Base-by-base conservation (phyloP, 2,113 vertebrate species). In the Tetraodon nigroviridis region DNA sequence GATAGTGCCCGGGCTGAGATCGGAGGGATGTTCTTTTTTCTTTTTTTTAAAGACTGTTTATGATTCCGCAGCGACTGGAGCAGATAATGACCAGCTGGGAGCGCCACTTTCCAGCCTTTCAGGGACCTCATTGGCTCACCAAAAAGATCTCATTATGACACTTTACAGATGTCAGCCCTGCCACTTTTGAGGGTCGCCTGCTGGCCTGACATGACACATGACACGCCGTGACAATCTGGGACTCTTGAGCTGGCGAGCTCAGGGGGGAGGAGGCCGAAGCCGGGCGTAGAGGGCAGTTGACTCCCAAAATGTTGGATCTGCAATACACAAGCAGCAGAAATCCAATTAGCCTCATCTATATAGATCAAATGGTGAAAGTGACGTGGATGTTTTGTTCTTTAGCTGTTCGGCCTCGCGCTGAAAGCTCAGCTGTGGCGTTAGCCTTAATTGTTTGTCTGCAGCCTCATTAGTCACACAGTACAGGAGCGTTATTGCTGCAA, bases 101-200 rank as follows among this genome's bases (percentile, higher is more conserved):
- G 76, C 74, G 64, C 75, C 79, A 49, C 75, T 81, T 67, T 58
- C 58, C 18, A 37, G 71, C 59, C 67, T 82, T 75, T 76, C 58
- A 0, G 74, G 78, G 77, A 80, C 71, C 50, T 76, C 79, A 42
- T 69, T 74, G 85, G 81, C 73, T 61, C 75, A 61, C 69, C 69
- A 80, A 70, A 83, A 75, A 72, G 71, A 75, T 69, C 80, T 84
- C 83, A 80, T 87, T 82, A 83, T 80, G 79, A 59, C 80, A 79
- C 72, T 81, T 88, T 84, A 84, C 82, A 89, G 84, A 82, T 88
- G 86, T 85, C 76, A 80, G 73, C 83, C 71, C 81, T 71, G 73
- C 67, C 67, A 62, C 80, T 76, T 58, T 73, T 61, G 75, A 77
- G 66, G 37, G 56, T 75, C 18, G 63, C 47, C 69, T 22, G 13